These are phyloP conservation scores for Halcyon malimbica DNA, from an alignment of 2,113 vertebrate species.

Conservation along the genomic window DNA sequence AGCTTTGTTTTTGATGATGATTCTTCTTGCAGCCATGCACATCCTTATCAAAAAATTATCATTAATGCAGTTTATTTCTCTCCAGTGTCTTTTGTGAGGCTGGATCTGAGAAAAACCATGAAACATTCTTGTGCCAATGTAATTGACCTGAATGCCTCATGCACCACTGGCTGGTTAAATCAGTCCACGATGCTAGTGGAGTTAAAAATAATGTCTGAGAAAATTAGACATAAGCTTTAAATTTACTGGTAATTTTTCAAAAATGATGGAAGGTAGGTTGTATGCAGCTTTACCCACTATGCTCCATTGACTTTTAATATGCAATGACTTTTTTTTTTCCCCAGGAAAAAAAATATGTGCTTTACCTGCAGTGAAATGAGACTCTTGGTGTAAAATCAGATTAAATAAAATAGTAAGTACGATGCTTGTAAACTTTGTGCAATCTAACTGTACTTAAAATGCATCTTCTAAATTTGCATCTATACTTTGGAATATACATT, in stretches of 20 bases:
- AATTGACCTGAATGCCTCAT: constrained; percentile 29
- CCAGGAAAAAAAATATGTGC: constrained; percentile 41
- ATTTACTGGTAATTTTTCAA: constrained; percentile 59
- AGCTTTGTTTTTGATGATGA: background rate
- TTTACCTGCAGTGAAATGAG: constrained; percentile 42
- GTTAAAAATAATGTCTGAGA: constrained; percentile 51
- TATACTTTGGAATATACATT: constrained; percentile 47
- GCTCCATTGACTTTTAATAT: constrained; percentile 60
- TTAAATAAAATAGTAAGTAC: constrained; percentile 45
- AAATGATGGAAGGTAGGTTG: constrained; percentile 5
- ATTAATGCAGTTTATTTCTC: background rate
- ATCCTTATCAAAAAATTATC: background rate
- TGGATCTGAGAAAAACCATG: background rate
- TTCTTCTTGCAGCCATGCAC: background rate
- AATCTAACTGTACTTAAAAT: constrained; percentile 50
- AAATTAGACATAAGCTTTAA: constrained; percentile 57
- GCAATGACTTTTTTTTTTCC: background rate
- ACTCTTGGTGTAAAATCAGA: constrained; percentile 57
- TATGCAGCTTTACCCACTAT: constrained; percentile 25
- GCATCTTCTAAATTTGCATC: constrained; percentile 46
- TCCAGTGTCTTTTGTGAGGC: background rate
- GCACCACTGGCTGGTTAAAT: constrained; percentile 16
- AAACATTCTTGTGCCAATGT: background rate
- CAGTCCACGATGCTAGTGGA: background rate
- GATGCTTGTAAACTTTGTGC: constrained; percentile 44